Percentiles rank a stretch among this genome's conserved stretches.
phyloP scores from a whole-genome alignment of 2,888 invertebrate genomes.

The Smittia aterrima region DNA sequence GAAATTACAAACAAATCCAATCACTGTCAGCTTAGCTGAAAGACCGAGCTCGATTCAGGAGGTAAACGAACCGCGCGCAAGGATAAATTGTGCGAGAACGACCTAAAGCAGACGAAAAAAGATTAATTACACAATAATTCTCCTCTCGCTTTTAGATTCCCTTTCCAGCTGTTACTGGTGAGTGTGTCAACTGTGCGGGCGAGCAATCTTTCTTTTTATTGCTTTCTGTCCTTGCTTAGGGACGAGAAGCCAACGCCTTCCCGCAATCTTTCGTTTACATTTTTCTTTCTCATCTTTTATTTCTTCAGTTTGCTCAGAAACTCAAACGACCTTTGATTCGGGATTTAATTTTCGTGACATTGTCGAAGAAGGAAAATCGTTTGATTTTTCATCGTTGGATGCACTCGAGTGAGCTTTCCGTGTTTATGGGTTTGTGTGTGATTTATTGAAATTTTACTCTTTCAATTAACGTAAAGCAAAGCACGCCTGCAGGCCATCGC shows the following conservation, averaged over 20 bases:
- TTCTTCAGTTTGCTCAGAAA: slow-evolving; percentile 27
- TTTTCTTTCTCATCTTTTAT: not conserved
- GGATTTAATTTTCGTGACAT: slow-evolving; percentile 26
- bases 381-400: not conserved
- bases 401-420: not conserved
- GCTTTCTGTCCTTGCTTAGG: too few species aligned
- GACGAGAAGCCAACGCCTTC: too few species aligned
- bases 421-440: not conserved
- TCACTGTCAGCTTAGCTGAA: slow-evolving; percentile 29
- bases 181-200: not conserved
- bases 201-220: too few species aligned
- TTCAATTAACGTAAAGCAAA: slow-evolving; percentile 1
- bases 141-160: not conserved
- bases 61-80: not conserved
- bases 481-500: slow-evolving; percentile 19
- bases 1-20: slow-evolving; percentile 27
- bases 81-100: not conserved
- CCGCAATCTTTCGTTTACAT: not conserved
- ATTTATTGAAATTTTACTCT: not conserved
- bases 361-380: not conserved
- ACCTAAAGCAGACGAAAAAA: not conserved
- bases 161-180: slow-evolving; percentile 25
- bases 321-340: slow-evolving; percentile 25
- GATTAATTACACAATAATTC: not conserved
- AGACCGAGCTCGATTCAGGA: slow-evolving; percentile 23